Base-by-base conservation (phyloP, 92 coral and sea anemone genomes). In the Epizoanthus rinbou region DNA sequence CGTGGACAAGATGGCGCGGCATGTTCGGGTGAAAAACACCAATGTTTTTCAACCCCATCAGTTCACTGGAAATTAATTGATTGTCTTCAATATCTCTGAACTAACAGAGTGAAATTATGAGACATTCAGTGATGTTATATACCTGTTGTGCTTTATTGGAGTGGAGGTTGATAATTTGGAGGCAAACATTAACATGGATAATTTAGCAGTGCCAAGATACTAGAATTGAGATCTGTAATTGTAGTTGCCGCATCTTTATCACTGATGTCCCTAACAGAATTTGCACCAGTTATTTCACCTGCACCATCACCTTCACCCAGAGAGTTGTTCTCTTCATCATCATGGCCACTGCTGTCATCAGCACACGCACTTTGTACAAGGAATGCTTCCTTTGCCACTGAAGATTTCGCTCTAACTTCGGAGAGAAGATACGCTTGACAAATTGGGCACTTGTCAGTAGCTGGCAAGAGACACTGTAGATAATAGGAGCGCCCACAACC, bases 401-500 rank as follows among this genome's bases (percentile, higher is more conserved):
- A 18, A 18, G 62, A 52, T 43, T 73, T 73, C n/a, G 54, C 56
- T n/a, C 59, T 52, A 11, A 73, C 37, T 45, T 6, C 57, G 3
- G 76, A 73, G 56, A 54, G 58, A 10, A 73, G 35, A 54, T 41
- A 73, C n/a, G 8, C 25, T 22, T 33, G 17, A 21, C 86, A 87
- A 10, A 82, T 63, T 52, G 90, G 87, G 57, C 90, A 87, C 7
- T 65, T 65, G 60, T 64, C 73, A 7, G 43, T 56, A 62, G 65
- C 86, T 64, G 56, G 70, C 65, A 75, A 60, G 14, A 83, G 79
- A 56, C 87, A 84, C n/a, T 16, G 16, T 1, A 64, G 18, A 64
- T 87, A 80, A 58, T 54, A 87, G 8, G 84, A 74, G 63, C 78
- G 87, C 2, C 80, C 85, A 73, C 88, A 84, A 39, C 88, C 88